Base-by-base conservation (phyloP, 2,888 invertebrate species). In the Cabera pusaria region DNA sequence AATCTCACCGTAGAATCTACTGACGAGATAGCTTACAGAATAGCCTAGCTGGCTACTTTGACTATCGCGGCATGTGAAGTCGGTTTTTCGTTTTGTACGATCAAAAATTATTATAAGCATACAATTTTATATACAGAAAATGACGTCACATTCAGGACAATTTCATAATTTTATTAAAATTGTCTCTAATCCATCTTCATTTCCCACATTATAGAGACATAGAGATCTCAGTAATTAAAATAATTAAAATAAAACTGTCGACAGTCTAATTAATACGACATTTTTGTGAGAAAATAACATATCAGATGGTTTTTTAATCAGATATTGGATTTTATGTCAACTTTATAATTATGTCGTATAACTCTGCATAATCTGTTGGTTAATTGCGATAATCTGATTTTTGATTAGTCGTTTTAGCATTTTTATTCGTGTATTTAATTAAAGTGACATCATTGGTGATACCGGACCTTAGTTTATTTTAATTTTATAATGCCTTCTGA, bases 251-350 rank as follows among this genome's bases (percentile, higher is more conserved):
- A 43, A 31, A 28, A 29, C 19, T 7, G 27, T 38, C 38, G 25
- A 44, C 46, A 40, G 11, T 4, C 9, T 36, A 14, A 44, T 42
- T 35, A 46, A 20, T 16, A 19, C 26, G 44, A 44, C 47, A 47
- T 35, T 44, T 42, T 44, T 40, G 35, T 44, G 39, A 27, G 40
- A 47, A 47, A 37, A 31, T 37, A 4, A 25, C 22, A 12, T 31
- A 45, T 45, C 31, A 29, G 33, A 42, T 38, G 16, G 5, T n/a
- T 20, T 40, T 17, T 28, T 10, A 28, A 34, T 28, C 11, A 8
- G 7, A 5, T 18, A 16, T n/a, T 6, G 8, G 14, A 10, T 36
- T 42, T 39, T 33, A 16, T 39, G 38, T 42, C 22, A 26, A 29
- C 18, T 26, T 24, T 7, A 19, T 21, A 18, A 32, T 42, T 25